A percentile compares a stretch with the other conserved stretches of the same genome.
phyloP scores from a whole-genome alignment of 2,113 vertebrate species.

The Colistium nudipinnis region DNA sequence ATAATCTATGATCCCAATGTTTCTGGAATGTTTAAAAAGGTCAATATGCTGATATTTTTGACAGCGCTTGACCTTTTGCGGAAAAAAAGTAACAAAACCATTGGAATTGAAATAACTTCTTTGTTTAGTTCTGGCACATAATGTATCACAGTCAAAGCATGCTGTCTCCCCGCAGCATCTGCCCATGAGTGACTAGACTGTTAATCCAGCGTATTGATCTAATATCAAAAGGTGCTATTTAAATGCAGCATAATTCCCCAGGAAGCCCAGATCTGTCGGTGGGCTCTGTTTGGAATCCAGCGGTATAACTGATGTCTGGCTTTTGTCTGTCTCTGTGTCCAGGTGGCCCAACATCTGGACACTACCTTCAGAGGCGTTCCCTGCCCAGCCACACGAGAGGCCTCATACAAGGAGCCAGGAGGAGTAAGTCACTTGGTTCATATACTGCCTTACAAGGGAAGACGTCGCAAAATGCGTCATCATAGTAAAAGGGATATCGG shows the following conservation, averaged over 20 bases:
- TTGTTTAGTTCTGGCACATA: slow-evolving; percentile 86
- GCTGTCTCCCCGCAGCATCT: slow-evolving; percentile 78
- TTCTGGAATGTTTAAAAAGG: slow-evolving; percentile 89
- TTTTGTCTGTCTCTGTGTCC: slow-evolving; percentile 61
- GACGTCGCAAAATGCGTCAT: not conserved
- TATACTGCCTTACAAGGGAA: not conserved
- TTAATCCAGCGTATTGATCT: slow-evolving; percentile 83
- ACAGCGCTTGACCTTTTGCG: slow-evolving; percentile 86
- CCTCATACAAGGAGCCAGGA: slow-evolving; percentile 70
- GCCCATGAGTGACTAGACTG: slow-evolving; percentile 82
- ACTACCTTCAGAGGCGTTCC: slow-evolving; percentile 81
- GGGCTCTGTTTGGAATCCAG: slow-evolving; percentile 72
- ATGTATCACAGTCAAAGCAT: slow-evolving; percentile 84
- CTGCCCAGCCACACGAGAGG: slow-evolving; percentile 85
- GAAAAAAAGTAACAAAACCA: slow-evolving; percentile 86
- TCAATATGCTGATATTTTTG: slow-evolving; percentile 89
- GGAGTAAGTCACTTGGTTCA: not conserved
- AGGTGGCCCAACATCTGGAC: slow-evolving; percentile 91
- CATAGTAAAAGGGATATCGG: not conserved
- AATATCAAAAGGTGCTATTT: slow-evolving; percentile 83
- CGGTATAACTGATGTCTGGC: slow-evolving; percentile 70
- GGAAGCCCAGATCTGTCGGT: slow-evolving; percentile 73
- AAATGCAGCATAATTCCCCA: slow-evolving; percentile 78
- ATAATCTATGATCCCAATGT: slow-evolving; percentile 85
- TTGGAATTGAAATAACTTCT: slow-evolving; percentile 88